Evolutionary conservation across 2,113 vertebrate genomes (phyloP).

Genomic region (Clarias gariepinus): DNA sequence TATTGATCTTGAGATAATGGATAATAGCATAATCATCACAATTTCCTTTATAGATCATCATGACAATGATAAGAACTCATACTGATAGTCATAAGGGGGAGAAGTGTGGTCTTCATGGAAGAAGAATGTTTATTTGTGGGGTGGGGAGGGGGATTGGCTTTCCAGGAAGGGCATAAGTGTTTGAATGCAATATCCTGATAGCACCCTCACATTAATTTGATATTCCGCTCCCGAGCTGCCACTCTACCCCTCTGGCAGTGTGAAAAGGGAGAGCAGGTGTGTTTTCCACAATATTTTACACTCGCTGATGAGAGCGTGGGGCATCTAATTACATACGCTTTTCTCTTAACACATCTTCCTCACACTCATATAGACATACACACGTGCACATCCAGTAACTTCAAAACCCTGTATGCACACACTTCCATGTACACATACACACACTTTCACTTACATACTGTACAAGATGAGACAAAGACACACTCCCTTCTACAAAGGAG

Average conservation of each 20-base stretch:
- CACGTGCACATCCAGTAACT: background rate
- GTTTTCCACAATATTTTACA: constrained; percentile 47
- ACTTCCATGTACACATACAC: background rate
- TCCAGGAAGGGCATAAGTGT: background rate
- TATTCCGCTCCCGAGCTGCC: constrained; percentile 1
- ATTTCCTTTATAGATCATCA: constrained; percentile 2
- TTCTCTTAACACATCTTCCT: constrained; percentile 18
- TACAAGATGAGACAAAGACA: background rate
- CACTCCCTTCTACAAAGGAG: background rate
- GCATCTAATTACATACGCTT: constrained; percentile 41
- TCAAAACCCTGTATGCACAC: background rate
- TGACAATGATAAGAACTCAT: background rate
- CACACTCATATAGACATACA: background rate
- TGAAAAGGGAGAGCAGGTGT: constrained; percentile 46
- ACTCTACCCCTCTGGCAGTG: constrained; percentile 13
- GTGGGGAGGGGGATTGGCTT: background rate
- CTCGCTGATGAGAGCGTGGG: constrained; percentile 44
- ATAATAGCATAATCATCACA: constrained; percentile 35
- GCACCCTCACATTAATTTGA: constrained; percentile 16
- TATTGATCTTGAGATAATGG: constrained; percentile 48
- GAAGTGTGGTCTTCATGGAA: background rate
- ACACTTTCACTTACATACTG: constrained; percentile 1
- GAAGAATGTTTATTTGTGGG: background rate
- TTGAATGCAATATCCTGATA: constrained; percentile 21
- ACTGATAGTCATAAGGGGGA: constrained; percentile 2